Conservation (phyloP, 2,113 vertebrate species). For the Scomber scombrus region DNA sequence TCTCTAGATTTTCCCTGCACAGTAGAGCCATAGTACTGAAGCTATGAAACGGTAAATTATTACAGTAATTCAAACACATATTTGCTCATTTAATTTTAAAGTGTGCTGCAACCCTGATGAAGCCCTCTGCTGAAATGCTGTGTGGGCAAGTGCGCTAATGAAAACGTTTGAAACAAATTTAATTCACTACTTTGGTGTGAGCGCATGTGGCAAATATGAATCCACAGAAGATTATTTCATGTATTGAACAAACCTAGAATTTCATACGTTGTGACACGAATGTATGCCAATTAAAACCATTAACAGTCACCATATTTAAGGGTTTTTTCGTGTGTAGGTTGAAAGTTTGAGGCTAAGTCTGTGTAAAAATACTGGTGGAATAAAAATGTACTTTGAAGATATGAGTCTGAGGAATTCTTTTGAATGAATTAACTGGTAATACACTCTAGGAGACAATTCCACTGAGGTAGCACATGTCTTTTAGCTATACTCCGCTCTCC, state of each 20-base stretch:
- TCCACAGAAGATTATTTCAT: neutral
- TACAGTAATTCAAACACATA: neutral
- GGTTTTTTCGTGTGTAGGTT: neutral
- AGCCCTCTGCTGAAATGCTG: slow-evolving; percentile 4
- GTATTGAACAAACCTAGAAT: neutral
- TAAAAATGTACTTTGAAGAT: slow-evolving; percentile 42
- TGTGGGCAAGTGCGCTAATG: neutral
- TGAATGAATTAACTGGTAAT: slow-evolving; percentile 46
- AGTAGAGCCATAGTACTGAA: neutral
- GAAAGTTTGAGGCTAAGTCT: neutral
- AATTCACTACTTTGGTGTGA: neutral
- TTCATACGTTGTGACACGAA: neutral
- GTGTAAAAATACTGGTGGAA: slow-evolving; percentile 5
- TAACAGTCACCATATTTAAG: neutral
- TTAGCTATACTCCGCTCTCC: slow-evolving; percentile 56
- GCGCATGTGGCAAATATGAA: neutral
- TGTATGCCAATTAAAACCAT: neutral
- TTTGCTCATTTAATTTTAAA: slow-evolving; percentile 26
- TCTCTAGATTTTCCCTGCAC: no score
- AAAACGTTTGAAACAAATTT: slow-evolving; percentile 1
- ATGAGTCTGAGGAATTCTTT: slow-evolving; percentile 21
- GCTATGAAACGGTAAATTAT: slow-evolving; percentile 1
- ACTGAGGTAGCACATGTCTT: slow-evolving; percentile 60
- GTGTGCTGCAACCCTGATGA: neutral
- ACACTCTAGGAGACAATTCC: slow-evolving; percentile 48